Evolutionary conservation across 2,113 vertebrate genomes (phyloP).

Genomic region (Nesoenas mayeri): DNA sequence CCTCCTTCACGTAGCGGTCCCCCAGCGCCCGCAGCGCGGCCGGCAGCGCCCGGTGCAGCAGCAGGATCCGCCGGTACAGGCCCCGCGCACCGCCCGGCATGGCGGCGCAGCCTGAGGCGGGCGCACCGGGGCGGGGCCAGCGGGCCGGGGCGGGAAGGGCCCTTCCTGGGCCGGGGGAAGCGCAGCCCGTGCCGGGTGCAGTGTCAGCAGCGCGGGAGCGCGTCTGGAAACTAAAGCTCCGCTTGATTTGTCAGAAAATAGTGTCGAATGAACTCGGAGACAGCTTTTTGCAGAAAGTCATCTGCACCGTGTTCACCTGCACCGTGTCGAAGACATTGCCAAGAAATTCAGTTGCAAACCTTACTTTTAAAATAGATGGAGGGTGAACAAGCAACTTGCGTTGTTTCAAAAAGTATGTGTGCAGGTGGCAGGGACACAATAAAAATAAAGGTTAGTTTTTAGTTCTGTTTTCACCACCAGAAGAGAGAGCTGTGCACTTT

Average conservation of each 20-base stretch:
- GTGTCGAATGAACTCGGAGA: rapidly evolving
- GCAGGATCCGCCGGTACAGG: constrained; percentile 83
- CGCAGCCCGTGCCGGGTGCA: rapidly evolving
- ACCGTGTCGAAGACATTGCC: too few species aligned
- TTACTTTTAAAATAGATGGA: too few species aligned
- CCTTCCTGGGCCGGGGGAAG: rapidly evolving
- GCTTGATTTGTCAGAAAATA: rapidly evolving
- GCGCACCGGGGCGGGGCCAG: background rate
- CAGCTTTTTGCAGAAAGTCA: rapidly evolving
- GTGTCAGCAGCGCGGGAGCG: rapidly evolving
- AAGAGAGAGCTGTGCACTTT: background rate
- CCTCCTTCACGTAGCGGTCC: constrained; percentile 90
- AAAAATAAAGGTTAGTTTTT: background rate
- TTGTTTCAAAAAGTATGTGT: background rate
- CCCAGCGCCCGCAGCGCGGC: constrained; percentile 83
- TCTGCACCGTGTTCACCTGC: background rate
- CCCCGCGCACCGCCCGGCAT: background rate
- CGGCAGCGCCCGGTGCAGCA: constrained; percentile 84
- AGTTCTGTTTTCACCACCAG: background rate
- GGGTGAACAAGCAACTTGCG: rapidly evolving
- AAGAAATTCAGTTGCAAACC: background rate
- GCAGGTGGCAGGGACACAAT: background rate
- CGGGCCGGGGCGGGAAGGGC: background rate
- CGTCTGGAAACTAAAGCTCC: rapidly evolving
- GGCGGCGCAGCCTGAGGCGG: background rate